Percentiles rank a stretch among this genome's conserved stretches.
These are phyloP conservation scores for Ceraclea dissimilis DNA, from an alignment of 2,888 invertebrate genomes.

Conservation along the genomic window DNA sequence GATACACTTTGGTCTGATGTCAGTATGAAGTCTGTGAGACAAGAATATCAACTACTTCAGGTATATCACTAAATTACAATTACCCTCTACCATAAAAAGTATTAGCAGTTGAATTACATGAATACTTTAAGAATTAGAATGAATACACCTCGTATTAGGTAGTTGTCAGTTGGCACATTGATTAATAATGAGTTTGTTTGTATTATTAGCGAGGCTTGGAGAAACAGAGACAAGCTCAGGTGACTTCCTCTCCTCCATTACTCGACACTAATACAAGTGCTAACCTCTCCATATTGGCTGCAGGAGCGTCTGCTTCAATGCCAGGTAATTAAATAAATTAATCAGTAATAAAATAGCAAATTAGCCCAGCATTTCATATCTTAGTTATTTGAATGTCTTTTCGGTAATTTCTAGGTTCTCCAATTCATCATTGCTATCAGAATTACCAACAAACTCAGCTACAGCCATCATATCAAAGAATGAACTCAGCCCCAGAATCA, in stretches of 20 bases:
- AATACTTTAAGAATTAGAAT: too few relatives aligned
- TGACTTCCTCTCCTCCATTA: slow-evolving; percentile 37
- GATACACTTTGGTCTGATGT: slow-evolving; percentile 43
- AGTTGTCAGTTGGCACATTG: too few relatives aligned
- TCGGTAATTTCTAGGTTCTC: slow-evolving; percentile 49
- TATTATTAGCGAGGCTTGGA: slow-evolving; percentile 41
- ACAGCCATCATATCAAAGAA: slow-evolving; percentile 20
- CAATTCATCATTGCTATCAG: slow-evolving; percentile 50
- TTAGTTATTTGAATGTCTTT: neutral
- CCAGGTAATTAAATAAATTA: slow-evolving; percentile 43
- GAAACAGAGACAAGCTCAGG: slow-evolving; percentile 37
- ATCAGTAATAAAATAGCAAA: too few relatives aligned
- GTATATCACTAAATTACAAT: slow-evolving; percentile 27
- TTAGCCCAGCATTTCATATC: too few relatives aligned
- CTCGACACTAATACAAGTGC: slow-evolving; percentile 30
- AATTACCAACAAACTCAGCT: slow-evolving; percentile 25
- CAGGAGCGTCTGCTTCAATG: slow-evolving; percentile 45
- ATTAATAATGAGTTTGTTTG: too few relatives aligned
- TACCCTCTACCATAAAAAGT: neutral
- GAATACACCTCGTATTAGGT: too few relatives aligned
- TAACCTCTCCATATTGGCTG: slow-evolving; percentile 29
- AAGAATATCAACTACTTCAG: slow-evolving; percentile 75
- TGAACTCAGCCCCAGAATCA: slow-evolving; percentile 14
- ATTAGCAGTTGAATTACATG: too few relatives aligned
- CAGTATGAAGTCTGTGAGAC: slow-evolving; percentile 56